phyloP scores from a whole-genome alignment of 2,888 invertebrate genomes.

The Diaprepes abbreviatus region DNA sequence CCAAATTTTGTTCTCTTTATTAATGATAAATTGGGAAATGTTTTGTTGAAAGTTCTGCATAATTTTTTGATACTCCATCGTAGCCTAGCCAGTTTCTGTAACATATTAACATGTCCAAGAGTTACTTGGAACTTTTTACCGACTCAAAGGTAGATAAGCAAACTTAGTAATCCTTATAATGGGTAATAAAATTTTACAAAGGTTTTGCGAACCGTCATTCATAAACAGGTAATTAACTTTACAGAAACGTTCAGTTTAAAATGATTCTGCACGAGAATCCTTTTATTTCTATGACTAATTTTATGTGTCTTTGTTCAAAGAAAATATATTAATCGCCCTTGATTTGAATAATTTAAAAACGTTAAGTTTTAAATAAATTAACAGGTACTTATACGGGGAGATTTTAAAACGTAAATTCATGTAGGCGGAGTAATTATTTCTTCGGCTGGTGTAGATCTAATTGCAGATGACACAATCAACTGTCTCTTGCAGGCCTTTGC shows the following conservation, averaged over 20 bases:
- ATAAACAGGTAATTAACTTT: constrained; percentile 28
- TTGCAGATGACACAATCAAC: no score
- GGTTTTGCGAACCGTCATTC: constrained; percentile 15
- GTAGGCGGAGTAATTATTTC: no score
- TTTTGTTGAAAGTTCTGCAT: no score
- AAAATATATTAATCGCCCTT: constrained; percentile 11
- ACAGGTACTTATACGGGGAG: background rate
- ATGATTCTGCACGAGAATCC: constrained; percentile 3
- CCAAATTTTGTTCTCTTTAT: no score
- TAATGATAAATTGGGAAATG: no score
- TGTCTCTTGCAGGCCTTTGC: no score
- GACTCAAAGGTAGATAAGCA: constrained; percentile 16
- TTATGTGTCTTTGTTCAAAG: constrained; percentile 17
- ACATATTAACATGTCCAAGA: constrained; percentile 6
- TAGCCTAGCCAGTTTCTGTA: background rate
- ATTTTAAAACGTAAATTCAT: no score
- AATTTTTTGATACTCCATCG: background rate
- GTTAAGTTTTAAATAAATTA: background rate
- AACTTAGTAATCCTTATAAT: constrained; percentile 17
- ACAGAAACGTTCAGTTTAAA: constrained; percentile 8
- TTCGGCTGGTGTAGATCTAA: no score
- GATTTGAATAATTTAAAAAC: background rate
- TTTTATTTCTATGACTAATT: constrained; percentile 28
- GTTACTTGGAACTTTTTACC: background rate
- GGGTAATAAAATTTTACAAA: constrained; percentile 23